A percentile compares a stretch with the other conserved stretches of the same genome.
Conservation (phyloP, 2,888 invertebrate species). For the Amorpha juglandis region DNA sequence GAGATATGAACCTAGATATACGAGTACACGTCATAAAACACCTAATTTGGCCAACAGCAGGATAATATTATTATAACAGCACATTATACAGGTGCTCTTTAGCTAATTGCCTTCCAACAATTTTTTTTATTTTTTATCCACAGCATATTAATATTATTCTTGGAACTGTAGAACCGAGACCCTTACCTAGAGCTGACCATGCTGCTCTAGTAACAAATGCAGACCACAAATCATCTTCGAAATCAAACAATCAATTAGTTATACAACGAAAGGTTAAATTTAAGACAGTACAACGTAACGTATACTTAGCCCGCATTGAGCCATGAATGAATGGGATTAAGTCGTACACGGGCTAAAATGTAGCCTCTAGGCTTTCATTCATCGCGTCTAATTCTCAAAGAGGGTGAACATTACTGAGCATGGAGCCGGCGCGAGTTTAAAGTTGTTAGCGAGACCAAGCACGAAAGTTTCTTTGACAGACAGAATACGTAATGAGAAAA, state of each 20-base stretch:
- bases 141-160: no score
- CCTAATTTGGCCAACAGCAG: neutral
- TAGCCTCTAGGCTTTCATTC: constrained; percentile 35
- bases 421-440: constrained; percentile 35
- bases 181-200: neutral
- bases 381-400: constrained; percentile 40
- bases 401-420: constrained; percentile 33
- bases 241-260: constrained; percentile 1
- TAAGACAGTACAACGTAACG: neutral
- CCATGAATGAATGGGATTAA: constrained; percentile 32
- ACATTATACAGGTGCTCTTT: constrained; percentile 1
- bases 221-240: neutral
- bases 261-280: neutral
- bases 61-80: neutral
- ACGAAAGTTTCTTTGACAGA: constrained; percentile 45
- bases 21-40: neutral
- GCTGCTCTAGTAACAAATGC: no score
- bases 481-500: constrained; percentile 41
- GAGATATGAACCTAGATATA: no score
- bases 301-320: constrained; percentile 5
- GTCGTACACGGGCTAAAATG: constrained; percentile 27
- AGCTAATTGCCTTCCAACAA: neutral
- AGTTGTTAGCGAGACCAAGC: constrained; percentile 40
- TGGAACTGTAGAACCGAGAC: neutral
- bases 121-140: no score